Evolutionary conservation across 2,797 vertebrate species (phyloP).

Genomic region (Bradypus variegatus): DNA sequence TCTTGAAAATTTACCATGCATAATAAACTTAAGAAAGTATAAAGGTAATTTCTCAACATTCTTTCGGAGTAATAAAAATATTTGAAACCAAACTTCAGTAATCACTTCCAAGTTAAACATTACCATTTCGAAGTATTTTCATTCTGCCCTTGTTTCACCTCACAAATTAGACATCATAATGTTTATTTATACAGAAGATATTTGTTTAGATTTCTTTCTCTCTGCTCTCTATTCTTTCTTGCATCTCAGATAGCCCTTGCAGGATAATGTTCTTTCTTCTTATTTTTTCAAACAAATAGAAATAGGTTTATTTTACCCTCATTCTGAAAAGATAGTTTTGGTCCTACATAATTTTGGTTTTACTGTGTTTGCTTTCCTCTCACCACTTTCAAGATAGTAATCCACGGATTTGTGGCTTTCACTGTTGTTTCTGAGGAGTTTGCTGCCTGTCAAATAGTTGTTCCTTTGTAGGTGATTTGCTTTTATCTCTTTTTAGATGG

Average conservation of each 20-base stretch:
- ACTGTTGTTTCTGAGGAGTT: not conserved
- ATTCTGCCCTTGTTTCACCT: not conserved
- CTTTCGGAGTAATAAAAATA: not conserved
- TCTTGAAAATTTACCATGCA: not conserved
- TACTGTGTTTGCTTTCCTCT: no score
- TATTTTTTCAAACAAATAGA: not conserved
- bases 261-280: not conserved
- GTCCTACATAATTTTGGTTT: accelerated
- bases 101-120: not conserved
- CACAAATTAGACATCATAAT: not conserved
- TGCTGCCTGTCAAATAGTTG: accelerated
- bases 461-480: not conserved
- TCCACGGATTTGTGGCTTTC: not conserved
- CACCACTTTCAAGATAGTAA: accelerated
- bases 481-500: no score
- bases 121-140: not conserved
- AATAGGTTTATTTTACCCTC: not conserved
- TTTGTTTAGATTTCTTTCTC: not conserved
- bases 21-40: not conserved
- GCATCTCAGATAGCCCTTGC: not conserved
- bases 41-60: not conserved
- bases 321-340: not conserved
- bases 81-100: not conserved
- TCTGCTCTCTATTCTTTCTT: not conserved
- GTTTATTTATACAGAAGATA: not conserved